Conservation (phyloP, 2,797 vertebrate species). For the Notamacropus eugenii region DNA sequence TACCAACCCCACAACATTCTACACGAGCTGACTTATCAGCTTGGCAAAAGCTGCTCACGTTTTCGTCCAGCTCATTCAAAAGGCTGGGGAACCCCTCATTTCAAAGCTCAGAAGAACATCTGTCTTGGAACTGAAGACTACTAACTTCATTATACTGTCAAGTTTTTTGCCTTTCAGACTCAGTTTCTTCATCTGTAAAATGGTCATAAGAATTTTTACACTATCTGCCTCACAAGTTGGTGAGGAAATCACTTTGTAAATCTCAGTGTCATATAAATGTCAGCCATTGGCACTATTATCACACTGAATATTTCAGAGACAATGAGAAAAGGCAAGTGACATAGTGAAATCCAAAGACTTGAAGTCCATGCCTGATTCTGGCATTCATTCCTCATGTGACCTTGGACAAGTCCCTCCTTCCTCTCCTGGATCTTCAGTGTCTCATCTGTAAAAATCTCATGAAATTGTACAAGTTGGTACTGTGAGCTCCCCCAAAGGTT, state of each 20-base stretch:
- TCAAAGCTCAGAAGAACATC: background rate
- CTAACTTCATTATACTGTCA: background rate
- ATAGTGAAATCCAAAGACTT: background rate
- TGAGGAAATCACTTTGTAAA: background rate
- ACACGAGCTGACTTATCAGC: background rate
- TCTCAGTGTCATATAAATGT: background rate
- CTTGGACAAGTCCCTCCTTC: background rate
- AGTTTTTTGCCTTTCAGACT: background rate
- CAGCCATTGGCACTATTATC: background rate
- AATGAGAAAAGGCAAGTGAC: background rate
- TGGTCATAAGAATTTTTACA: background rate
- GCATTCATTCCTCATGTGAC: background rate
- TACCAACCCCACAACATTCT: background rate
- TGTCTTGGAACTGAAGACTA: background rate
- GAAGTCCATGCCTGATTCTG: background rate
- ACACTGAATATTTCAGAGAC: background rate
- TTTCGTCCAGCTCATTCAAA: background rate
- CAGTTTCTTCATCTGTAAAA: background rate
- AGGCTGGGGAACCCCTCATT: background rate
- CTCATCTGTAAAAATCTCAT: background rate
- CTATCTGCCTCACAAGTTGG: background rate
- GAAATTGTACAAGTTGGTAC: background rate
- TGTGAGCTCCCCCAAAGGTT: background rate
- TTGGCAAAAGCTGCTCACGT: background rate
- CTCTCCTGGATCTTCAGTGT: background rate